A percentile compares a stretch with the other conserved stretches of the same genome.
These are phyloP conservation scores for Alentia gelatinosa DNA, from an alignment of 2,888 invertebrate species.

Conservation along the genomic window DNA sequence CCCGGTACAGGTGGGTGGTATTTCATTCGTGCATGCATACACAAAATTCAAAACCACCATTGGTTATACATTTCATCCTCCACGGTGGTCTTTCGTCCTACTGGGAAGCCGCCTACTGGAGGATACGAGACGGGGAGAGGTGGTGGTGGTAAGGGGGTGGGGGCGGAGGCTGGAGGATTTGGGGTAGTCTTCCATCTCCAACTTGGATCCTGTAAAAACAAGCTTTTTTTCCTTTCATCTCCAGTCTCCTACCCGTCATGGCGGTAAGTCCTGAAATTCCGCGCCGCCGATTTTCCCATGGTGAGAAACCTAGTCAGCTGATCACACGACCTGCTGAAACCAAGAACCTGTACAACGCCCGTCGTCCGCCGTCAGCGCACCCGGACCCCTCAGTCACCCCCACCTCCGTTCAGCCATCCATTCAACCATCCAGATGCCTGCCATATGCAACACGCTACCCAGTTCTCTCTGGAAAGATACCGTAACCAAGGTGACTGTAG, in stretches of 20 bases:
- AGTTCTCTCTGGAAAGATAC: background rate
- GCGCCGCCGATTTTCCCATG: slow-evolving; percentile 1
- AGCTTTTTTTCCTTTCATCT: slow-evolving; percentile 3
- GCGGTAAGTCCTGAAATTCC: background rate
- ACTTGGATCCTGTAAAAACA: slow-evolving; percentile 17
- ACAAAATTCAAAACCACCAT: no score
- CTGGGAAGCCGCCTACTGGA: no score
- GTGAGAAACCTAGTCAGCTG: background rate
- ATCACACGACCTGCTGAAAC: background rate
- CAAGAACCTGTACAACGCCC: background rate
- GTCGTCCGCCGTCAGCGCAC: background rate
- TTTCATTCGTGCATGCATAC: no score
- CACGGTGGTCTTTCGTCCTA: no score
- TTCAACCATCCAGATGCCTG: background rate
- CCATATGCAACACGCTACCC: background rate
- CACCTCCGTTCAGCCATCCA: background rate
- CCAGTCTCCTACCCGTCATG: background rate
- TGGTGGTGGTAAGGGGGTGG: background rate
- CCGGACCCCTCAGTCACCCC: background rate
- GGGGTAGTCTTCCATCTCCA: background rate
- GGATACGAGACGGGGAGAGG: no score
- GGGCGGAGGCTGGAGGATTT: background rate
- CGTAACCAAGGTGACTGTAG: background rate
- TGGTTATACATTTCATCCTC: no score
- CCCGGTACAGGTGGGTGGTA: no score